These are phyloP conservation scores for Dendrocincla fuliginosa DNA, from an alignment of 2,797 vertebrate species.

Conservation along the genomic window DNA sequence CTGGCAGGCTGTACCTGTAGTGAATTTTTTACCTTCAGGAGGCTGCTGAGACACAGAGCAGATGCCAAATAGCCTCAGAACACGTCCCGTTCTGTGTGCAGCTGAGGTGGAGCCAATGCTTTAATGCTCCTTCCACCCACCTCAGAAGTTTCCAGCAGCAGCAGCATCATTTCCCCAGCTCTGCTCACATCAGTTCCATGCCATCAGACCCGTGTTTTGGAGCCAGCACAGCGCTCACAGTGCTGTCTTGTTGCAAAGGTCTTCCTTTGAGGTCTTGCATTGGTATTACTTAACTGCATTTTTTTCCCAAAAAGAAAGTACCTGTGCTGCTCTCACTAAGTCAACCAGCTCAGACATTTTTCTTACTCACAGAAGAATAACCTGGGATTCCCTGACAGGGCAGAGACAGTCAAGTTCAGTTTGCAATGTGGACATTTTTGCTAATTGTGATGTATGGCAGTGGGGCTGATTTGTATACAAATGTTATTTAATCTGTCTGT, in stretches of 20 bases:
- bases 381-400: slow-evolving; percentile 44
- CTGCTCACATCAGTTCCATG: neutral
- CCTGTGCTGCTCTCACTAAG: neutral
- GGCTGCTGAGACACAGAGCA: slow-evolving; percentile 1
- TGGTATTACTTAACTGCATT: neutral
- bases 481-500: slow-evolving; percentile 94
- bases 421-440: slow-evolving; percentile 83
- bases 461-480: slow-evolving; percentile 84
- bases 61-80: neutral
- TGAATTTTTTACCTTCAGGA: neutral
- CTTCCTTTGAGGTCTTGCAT: neutral
- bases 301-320: neutral
- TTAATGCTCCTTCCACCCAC: neutral
- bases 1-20: slow-evolving; percentile 7
- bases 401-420: slow-evolving; percentile 69
- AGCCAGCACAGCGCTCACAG: neutral
- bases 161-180: neutral
- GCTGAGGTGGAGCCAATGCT: neutral
- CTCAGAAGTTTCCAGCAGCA: neutral
- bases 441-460: slow-evolving; percentile 80
- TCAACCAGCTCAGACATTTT: neutral
- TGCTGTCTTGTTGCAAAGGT: neutral
- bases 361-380: slow-evolving; percentile 4
- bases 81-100: neutral
- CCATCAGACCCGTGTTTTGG: neutral